phyloP scores from a whole-genome alignment of 1,140 invertebrate species.

The Vanessa atalanta region DNA sequence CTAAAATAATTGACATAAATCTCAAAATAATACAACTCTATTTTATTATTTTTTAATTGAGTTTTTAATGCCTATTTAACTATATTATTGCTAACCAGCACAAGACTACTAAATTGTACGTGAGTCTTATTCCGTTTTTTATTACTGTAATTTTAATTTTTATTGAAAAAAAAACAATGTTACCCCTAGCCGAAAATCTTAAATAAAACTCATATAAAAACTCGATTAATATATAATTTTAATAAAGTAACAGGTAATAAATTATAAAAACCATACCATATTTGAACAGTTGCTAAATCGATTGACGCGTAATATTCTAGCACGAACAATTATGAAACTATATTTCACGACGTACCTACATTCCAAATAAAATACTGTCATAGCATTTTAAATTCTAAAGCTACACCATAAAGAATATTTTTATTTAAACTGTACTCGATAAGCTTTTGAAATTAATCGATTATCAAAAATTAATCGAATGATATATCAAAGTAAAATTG shows the following conservation, averaged over 20 bases:
- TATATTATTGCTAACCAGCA: no score
- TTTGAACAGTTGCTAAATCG: neutral
- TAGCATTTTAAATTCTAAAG: neutral
- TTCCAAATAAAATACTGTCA: neutral
- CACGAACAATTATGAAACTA: neutral
- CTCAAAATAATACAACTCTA: no score
- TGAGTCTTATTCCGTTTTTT: no score
- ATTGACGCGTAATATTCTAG: neutral
- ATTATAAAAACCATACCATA: neutral
- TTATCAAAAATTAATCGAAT: slow-evolving; percentile 13
- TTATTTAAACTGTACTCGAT: neutral
- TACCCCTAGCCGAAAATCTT: no score
- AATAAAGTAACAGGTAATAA: neutral
- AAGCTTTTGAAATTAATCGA: neutral
- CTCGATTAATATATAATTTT: no score
- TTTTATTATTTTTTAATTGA: no score
- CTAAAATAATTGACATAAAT: no score
- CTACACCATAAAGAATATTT: neutral
- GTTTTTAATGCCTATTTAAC: no score
- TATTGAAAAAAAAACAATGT: no score
- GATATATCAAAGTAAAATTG: slow-evolving; percentile 3
- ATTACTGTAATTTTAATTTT: no score
- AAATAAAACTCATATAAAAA: no score
- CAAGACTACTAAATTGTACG: no score
- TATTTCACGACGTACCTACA: neutral